Evolutionary conservation across 37 sponge, comb jelly and placozoan genomes (phyloP), one percentile per base, ranked within the genome.

Genomic region (Cliona cf. orientalis): DNA sequence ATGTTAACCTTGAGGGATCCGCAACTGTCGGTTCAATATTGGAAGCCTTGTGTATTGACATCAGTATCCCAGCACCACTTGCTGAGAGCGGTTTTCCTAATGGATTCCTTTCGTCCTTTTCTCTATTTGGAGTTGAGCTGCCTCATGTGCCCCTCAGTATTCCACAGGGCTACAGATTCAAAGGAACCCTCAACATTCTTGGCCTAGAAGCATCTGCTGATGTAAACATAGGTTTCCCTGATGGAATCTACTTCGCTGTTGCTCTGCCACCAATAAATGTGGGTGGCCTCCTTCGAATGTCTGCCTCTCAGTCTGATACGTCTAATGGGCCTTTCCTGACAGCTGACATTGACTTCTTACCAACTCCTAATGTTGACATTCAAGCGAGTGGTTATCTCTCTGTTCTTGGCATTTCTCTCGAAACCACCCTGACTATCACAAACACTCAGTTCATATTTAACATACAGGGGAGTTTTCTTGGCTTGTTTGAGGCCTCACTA

Each of bases 31-130:
- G 43, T 31, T 66, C 41, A 60, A 37, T 80, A 5, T 31, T 80
- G 25, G 65, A 82, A 6, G 42, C 69, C 12, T 72, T 82, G 38
- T 82, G 82, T 70, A 39, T 80, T 49, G 17, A 17, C 0, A 5
- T 80, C 33, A 49, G 38, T 11, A 46, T 82, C 3, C 82, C 82
- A 28, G 28, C 31, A 3, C 69, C 69, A 21, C 65, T 82, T 40
- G 82, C 40, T n/a, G 73, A 72, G 49, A 82, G 56, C 62, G 73
- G 82, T 4, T 82, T 82, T 40, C 82, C 82, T n/a, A 57, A 82
- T 21, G 82, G 82, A 5, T 59, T 82, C 21, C 28, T 31, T 6
- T 19, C 49, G 5, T 82, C 82, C 11, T 82, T 49, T 61, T 31
- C 82, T 59, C 35, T 37, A 1, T 11, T 60, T 1, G 73, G 53